Evolutionary conservation across 53 echinoderm and acorn worm species (phyloP).

Genomic region (Arbacia lixula): DNA sequence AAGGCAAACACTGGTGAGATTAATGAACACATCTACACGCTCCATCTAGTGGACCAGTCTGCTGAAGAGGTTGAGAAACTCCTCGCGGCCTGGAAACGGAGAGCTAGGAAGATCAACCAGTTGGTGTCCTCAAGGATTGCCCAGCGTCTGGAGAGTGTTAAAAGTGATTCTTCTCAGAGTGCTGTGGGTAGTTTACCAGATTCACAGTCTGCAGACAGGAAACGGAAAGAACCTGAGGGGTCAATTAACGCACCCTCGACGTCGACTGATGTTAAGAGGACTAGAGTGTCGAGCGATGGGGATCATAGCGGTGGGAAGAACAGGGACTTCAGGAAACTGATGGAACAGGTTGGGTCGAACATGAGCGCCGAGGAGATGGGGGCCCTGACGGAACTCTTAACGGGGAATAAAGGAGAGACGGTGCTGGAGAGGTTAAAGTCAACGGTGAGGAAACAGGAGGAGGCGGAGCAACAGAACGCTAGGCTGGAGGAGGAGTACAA

Average conservation of each 20-base stretch:
- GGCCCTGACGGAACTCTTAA: conserved; percentile 16
- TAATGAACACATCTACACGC: conserved; percentile 31
- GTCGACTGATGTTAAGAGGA: conserved; percentile 14
- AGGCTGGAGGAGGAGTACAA: conserved; percentile 51
- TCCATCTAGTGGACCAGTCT: conserved; percentile 3
- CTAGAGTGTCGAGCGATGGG: conserved; percentile 11
- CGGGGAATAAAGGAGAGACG: conserved; percentile 14
- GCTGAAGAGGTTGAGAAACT: conserved; percentile 46
- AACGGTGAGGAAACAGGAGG: conserved; percentile 45
- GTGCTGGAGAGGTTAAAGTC: conserved; percentile 38
- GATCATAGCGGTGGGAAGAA: background rate
- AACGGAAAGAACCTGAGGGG: conserved; percentile 30
- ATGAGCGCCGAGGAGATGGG: conserved; percentile 23
- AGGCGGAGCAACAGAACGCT: conserved; percentile 24
- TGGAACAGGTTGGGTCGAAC: conserved; percentile 28
- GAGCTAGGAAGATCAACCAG: conserved; percentile 26
- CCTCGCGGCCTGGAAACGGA: conserved; percentile 30
- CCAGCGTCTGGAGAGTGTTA: background rate
- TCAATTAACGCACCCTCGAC: conserved; percentile 20
- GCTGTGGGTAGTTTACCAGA: background rate
- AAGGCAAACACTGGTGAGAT: conserved; percentile 1
- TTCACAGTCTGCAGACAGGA: conserved; percentile 15
- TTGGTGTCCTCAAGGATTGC: background rate
- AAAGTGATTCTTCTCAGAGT: background rate
- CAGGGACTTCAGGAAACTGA: conserved; percentile 32